Evolutionary conservation across 2,888 invertebrate species (phyloP).

Genomic region (Caenorhabditis sulstoni): DNA sequence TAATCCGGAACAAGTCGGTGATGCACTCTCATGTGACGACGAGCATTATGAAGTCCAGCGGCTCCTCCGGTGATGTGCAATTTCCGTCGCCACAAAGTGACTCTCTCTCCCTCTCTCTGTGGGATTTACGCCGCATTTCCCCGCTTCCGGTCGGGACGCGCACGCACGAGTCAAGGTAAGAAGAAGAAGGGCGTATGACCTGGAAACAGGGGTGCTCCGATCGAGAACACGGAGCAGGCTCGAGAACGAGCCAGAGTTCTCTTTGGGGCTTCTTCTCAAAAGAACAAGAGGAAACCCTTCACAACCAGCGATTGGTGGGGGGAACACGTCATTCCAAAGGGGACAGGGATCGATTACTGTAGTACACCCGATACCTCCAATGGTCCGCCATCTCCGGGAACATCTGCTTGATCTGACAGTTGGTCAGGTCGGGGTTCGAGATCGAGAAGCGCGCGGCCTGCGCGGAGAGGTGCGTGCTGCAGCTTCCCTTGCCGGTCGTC

Average conservation of each 20-base stretch:
- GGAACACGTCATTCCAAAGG: conserved; percentile 15
- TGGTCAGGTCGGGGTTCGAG: conserved; percentile 78
- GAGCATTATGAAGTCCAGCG: conserved; percentile 36
- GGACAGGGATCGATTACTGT: background rate
- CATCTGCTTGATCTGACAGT: conserved; percentile 74
- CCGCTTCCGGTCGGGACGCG: conserved; percentile 30
- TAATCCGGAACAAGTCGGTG: conserved; percentile 58
- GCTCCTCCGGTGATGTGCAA: conserved; percentile 44
- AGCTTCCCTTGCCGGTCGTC: conserved; percentile 17
- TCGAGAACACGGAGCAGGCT: background rate
- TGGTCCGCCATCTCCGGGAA: conserved; percentile 79
- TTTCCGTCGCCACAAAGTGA: conserved; percentile 54
- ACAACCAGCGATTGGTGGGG: conserved; percentile 29
- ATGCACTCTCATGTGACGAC: conserved; percentile 58
- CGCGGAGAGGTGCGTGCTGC: conserved; percentile 37
- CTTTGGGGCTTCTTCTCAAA: conserved; percentile 15
- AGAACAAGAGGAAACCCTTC: conserved; percentile 1
- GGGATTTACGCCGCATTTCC: conserved; percentile 53
- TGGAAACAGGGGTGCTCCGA: background rate
- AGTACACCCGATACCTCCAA: conserved; percentile 74
- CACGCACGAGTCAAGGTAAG: conserved; percentile 15
- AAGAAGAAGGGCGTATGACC: conserved; percentile 31
- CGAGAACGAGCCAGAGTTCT: background rate
- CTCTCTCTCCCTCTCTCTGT: conserved; percentile 14
- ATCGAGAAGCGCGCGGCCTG: conserved; percentile 68